Evolutionary conservation across 2,888 invertebrate genomes (phyloP), one percentile per base, ranked within the genome.

Genomic region (Drosophila algonquin): DNA sequence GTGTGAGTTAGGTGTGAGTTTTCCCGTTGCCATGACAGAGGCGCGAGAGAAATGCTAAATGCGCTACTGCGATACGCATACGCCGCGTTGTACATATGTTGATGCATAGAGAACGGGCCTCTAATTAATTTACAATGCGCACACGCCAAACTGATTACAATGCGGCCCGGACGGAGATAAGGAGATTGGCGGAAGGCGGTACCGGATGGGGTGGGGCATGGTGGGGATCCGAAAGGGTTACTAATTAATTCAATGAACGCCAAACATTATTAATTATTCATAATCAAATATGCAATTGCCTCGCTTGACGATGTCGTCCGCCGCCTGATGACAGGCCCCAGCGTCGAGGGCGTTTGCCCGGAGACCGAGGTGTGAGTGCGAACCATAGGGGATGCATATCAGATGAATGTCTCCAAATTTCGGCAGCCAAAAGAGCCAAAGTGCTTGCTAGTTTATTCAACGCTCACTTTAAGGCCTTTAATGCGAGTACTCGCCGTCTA

Each of bases 221-320:
- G 45, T 4, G 45, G 14, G 55, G 53, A 30, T 53, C 47, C 70
- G 51, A 73, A 52, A 61, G 53, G 69, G 69, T 40, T 59, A 61
- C 73, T 86, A 86, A 86, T 86, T 87, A 88, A 86, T 86, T 86
- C 89, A 86, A 84, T 87, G 81, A 80, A 77, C 74, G 81, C 84
- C 85, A 87, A 88, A 80, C 85, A 88, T 76, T 81, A 88, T 86
- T 81, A 86, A 86, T 88, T 86, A 86, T 86, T 87, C 87, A 86
- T 84, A 86, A 87, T 86, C 80, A 81, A 88, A 87, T 81, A 79
- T 78, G 77, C 85, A 87, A 89, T 84, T 86, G 86, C 73, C 77
- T 74, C 73, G 72, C 55, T 79, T 75, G 76, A 65, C 62, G 7
- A 40, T 40, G 75, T 69, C 65, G 53, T 45, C 50, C 65, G 57